These are phyloP conservation scores for Papilio helenus DNA, from an alignment of 1,140 invertebrate genomes.

Conservation along the genomic window DNA sequence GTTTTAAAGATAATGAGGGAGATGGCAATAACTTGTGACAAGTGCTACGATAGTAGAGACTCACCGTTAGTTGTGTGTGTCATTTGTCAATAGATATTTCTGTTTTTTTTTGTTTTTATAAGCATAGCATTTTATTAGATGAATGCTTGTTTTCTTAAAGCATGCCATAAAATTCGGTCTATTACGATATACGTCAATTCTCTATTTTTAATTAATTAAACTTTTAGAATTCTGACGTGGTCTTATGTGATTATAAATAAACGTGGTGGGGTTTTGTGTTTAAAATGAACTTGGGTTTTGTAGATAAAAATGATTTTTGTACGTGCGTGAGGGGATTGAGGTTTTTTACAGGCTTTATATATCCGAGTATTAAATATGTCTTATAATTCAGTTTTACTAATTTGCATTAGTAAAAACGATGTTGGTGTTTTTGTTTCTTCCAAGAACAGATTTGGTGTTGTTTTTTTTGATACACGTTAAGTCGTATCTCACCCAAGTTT, in stretches of 20 bases:
- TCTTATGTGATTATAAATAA: no score
- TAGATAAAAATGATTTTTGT: no score
- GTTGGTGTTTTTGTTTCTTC: not conserved
- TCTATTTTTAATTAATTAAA: not conserved
- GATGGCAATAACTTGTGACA: not conserved
- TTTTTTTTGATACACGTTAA: not conserved
- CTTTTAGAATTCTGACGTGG: no score
- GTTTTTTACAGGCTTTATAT: no score
- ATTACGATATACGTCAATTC: not conserved
- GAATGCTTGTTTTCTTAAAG: not conserved
- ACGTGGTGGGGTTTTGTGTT: no score
- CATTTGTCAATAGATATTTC: not conserved
- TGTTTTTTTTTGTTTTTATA: not conserved
- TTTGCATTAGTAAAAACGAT: not conserved
- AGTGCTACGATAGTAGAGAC: not conserved
- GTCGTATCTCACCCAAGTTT: not conserved
- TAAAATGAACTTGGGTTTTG: no score
- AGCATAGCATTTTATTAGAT: not conserved
- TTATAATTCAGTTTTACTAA: no score
- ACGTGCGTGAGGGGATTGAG: no score
- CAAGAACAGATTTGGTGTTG: not conserved
- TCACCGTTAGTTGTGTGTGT: slow-evolving; percentile 10
- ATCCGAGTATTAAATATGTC: no score
- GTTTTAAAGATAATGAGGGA: not conserved
- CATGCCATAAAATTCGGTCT: not conserved